A percentile compares a stretch with the other conserved stretches of the same genome.
phyloP scores from a whole-genome alignment of 92 coral and sea anemone species.

The Parazoanthus atlanticus region DNA sequence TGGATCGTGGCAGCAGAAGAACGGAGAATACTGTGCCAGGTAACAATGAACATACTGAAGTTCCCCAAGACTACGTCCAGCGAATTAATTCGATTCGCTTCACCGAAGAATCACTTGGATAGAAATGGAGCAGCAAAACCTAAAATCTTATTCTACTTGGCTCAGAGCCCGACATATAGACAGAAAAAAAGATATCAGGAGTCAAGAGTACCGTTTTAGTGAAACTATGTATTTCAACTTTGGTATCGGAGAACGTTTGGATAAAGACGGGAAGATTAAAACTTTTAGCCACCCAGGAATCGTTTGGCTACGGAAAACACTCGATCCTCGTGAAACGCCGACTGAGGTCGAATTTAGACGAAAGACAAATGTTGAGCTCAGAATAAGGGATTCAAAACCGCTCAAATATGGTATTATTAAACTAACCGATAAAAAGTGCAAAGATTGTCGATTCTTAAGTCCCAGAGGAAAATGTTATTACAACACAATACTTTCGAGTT shows the following conservation, averaged over 20 bases:
- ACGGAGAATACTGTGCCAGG: background rate
- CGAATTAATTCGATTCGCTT: background rate
- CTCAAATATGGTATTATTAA: background rate
- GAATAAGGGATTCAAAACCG: background rate
- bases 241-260: background rate
- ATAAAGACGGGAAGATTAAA: background rate
- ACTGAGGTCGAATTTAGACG: slow-evolving; percentile 5
- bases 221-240: background rate
- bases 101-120: background rate
- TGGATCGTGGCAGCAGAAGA: slow-evolving; percentile 15
- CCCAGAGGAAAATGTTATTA: slow-evolving; percentile 20
- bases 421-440: background rate
- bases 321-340: background rate
- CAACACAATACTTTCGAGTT: slow-evolving; percentile 12
- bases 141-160: background rate
- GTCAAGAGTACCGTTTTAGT: background rate
- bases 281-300: slow-evolving; percentile 1
- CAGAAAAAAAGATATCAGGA: background rate
- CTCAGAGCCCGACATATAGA: background rate
- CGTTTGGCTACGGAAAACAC: slow-evolving; percentile 17
- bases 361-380: background rate
- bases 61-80: slow-evolving; percentile 8
- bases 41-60: background rate
- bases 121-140: slow-evolving; percentile 6
- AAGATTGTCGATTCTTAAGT: slow-evolving; percentile 12